Base-by-base conservation (phyloP, 2,113 vertebrate species). In the Piprites chloris region DNA sequence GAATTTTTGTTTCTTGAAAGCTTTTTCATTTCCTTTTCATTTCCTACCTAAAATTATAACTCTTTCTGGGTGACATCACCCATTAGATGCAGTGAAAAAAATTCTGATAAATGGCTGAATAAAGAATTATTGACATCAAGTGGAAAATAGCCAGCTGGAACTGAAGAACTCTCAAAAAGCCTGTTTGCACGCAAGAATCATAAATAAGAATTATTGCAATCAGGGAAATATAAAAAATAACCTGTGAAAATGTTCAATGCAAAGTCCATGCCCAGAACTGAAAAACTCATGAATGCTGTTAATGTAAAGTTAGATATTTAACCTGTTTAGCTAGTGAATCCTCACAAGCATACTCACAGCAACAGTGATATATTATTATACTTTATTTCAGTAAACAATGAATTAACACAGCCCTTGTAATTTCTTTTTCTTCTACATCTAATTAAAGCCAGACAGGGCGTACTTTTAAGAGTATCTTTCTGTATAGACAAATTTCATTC, bases 1-100 rank as follows among this genome's bases (percentile, higher is more conserved):
- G n/a, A 56, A 50, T 85, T 75, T 96, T 94, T 92, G 85, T 95
- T 94, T 83, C 56, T 94, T 96, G 50, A 89, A 95, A 92, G 69
- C 20, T 84, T 85, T 93, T 94, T 93, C 42, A 72, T 93, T 55
- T 95, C 41, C 72, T 83, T 91, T 91, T 97, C 67, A 53, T 94
- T 95, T 87, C 17, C 69, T 95, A 89, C 42, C 44, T 95, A 80
- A 83, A 90, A 87, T 90, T 95, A 72, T 76, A 96, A 82, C 49
- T 44, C 71, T 75, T 76, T 76, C 63, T 94, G 47, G 59, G 41
- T 94, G 76, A 94, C 86, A 87, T 94, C 92, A 93, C 10, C 39
- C 52, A 14, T 58, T 90, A 72, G 49, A 84, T 79, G 23, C 58
- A 41, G 14, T 50, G 58, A 89, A 93, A 87, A 90, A 58, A 73